Evolutionary conservation across 2,888 invertebrate genomes (phyloP), one percentile per base, ranked within the genome.

Genomic region (Pegoplata infirma): DNA sequence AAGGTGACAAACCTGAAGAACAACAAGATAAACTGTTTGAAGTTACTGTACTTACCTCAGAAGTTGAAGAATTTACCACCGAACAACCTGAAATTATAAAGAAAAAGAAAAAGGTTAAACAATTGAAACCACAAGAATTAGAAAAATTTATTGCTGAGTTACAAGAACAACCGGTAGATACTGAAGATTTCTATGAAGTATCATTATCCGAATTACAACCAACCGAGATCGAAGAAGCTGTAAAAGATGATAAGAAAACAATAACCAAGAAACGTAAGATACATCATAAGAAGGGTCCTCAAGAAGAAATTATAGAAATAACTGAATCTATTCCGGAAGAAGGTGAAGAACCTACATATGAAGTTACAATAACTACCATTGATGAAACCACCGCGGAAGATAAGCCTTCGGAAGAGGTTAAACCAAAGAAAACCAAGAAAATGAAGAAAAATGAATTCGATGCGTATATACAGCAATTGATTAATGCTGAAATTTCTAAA

Each of bases 271-370:
- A 87, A 75, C 86, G 88, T n/a, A 85, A 86, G 72, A 84, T 90
- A 77, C 76, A 81, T 3, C 87, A 87, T 63, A 85, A 86, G 78
- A 90, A 89, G 19, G 91, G 90, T 78, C 86, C 88, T 40, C 86
- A 89, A 81, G 88, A 90, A 82, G 89, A 91, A 81, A 82, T 90
- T 4, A 85, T 90, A 12, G 90, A 90, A 84, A 89, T 90, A 69
- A 83, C 88, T 12, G 90, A 86, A 78, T 84, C 86, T 44, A 82
- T 87, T 68, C 7, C 19, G 2, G 86, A 87, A 80, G 89, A 86
- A 68, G 89, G 86, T 47, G 89, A 88, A 25, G 85, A 86, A 82
- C 89, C 91, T 47, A 82, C 90, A 75, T 89, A 89, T 80, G 89
- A 90, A 78, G 88, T 91, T 17, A 85, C 86, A 23, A 86, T 91